phyloP scores from a whole-genome alignment of 2,113 vertebrate genomes.

The Ranitomeya imitator region DNA sequence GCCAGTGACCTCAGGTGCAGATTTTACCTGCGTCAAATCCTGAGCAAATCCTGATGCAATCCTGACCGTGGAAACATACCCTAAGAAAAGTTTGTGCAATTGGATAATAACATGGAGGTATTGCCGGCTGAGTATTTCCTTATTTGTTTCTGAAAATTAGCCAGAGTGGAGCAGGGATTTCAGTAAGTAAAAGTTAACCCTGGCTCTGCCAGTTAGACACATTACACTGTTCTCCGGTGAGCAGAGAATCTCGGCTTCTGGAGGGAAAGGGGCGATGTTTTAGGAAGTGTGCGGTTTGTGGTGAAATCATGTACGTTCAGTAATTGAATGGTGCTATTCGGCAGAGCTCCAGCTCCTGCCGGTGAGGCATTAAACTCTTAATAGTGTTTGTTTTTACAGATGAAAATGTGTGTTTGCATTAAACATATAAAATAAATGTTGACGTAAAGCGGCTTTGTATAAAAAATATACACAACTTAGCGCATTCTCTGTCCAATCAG shows the following conservation, averaged over 20 bases:
- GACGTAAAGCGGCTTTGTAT: neutral
- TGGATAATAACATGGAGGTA: neutral
- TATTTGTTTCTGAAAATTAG: neutral
- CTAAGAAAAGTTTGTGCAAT: neutral
- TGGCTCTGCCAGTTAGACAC: neutral
- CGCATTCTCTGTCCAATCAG: neutral
- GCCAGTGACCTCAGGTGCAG: no score
- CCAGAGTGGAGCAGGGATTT: neutral
- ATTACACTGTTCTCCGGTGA: neutral
- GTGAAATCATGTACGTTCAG: slow-evolving; percentile 25
- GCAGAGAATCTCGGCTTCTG: neutral
- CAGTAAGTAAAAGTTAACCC: neutral
- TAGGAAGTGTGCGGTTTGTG: slow-evolving; percentile 26
- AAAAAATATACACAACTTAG: slow-evolving; percentile 23
- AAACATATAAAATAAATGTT: slow-evolving; percentile 28
- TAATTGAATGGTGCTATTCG: slow-evolving; percentile 40
- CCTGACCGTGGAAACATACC: no score
- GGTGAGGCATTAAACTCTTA: slow-evolving; percentile 24
- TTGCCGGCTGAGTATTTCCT: neutral
- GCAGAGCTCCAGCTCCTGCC: slow-evolving; percentile 20
- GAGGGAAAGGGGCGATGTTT: neutral
- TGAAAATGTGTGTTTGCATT: slow-evolving; percentile 28
- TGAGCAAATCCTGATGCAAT: no score
- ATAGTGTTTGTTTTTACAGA: slow-evolving; percentile 47
- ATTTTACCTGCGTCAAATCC: no score